Conservation (phyloP, 2,797 vertebrate species). For the Eidolon dupreanum region DNA sequence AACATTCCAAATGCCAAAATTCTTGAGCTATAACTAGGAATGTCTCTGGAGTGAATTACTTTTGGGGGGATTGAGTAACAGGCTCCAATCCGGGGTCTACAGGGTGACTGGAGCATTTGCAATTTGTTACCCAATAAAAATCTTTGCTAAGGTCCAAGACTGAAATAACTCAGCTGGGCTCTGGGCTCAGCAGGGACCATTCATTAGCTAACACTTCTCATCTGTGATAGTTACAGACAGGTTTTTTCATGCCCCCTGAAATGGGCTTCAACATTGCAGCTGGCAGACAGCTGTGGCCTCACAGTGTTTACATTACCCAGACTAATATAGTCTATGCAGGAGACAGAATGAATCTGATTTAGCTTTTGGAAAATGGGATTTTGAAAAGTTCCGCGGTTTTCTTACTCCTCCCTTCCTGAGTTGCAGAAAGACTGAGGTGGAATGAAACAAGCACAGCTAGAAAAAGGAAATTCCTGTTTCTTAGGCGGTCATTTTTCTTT, state of each 20-base stretch:
- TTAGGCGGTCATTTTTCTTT: constrained; percentile 52
- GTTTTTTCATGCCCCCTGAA: constrained; percentile 81
- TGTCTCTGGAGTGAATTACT: constrained; percentile 73
- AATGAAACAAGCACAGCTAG: constrained; percentile 52
- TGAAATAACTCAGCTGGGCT: constrained; percentile 80
- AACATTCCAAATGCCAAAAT: constrained; percentile 64
- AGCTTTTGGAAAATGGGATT: constrained; percentile 78
- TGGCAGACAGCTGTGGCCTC: constrained; percentile 80
- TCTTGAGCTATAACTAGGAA: constrained; percentile 69
- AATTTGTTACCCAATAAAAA: constrained; percentile 82
- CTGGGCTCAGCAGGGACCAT: constrained; percentile 78
- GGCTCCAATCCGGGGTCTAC: constrained; percentile 66
- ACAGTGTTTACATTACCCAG: constrained; percentile 81
- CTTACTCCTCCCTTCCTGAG: constrained; percentile 39
- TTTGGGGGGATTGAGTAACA: constrained; percentile 37
- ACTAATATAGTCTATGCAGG: constrained; percentile 72
- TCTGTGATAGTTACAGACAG: constrained; percentile 81
- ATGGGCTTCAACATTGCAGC: constrained; percentile 76
- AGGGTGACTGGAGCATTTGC: constrained; percentile 76
- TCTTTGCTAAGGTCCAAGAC: constrained; percentile 75
- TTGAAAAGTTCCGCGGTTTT: constrained; percentile 74
- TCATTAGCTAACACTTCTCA: constrained; percentile 83
- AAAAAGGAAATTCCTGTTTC: constrained; percentile 59
- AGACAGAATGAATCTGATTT: constrained; percentile 79
- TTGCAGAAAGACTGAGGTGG: constrained; percentile 60